Percentiles rank a stretch among this genome's conserved stretches.
These are phyloP conservation scores for Xenus cinereus DNA, from an alignment of 2,113 vertebrate species.

Conservation along the genomic window DNA sequence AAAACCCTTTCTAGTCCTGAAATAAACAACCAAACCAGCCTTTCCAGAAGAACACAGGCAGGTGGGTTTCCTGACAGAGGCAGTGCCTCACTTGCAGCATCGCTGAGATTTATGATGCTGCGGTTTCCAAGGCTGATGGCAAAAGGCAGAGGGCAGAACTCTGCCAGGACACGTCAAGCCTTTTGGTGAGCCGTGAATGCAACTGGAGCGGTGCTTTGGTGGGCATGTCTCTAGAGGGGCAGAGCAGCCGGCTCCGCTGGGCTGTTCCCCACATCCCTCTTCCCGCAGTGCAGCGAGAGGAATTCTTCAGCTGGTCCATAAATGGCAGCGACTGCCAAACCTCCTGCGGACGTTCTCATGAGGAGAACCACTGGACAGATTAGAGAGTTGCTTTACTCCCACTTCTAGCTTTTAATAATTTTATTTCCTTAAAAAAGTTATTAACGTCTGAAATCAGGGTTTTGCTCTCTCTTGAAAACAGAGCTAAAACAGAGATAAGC, in stretches of 20 bases:
- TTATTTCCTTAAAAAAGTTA: not conserved
- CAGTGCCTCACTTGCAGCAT: not conserved
- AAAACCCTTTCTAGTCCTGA: not conserved
- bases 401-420: not conserved
- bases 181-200: not conserved
- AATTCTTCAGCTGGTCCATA: not conserved
- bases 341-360: not conserved
- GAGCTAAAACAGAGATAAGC: not conserved
- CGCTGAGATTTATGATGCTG: not conserved
- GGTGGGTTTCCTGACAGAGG: not conserved
- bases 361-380: not conserved
- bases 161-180: not conserved
- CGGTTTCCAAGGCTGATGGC: not conserved
- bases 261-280: not conserved
- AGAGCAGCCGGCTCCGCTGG: not conserved
- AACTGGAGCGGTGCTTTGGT: not conserved
- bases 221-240: not conserved
- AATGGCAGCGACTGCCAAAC: not conserved
- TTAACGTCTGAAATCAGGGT: not conserved
- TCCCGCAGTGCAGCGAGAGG: not conserved
- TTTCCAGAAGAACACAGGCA: not conserved
- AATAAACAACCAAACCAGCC: not conserved
- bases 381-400: not conserved
- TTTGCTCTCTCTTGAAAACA: not conserved
- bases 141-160: not conserved